Percentiles rank a stretch among this genome's conserved stretches.
These are phyloP conservation scores for Huso huso DNA, from an alignment of 2,797 vertebrate species.

Conservation along the genomic window DNA sequence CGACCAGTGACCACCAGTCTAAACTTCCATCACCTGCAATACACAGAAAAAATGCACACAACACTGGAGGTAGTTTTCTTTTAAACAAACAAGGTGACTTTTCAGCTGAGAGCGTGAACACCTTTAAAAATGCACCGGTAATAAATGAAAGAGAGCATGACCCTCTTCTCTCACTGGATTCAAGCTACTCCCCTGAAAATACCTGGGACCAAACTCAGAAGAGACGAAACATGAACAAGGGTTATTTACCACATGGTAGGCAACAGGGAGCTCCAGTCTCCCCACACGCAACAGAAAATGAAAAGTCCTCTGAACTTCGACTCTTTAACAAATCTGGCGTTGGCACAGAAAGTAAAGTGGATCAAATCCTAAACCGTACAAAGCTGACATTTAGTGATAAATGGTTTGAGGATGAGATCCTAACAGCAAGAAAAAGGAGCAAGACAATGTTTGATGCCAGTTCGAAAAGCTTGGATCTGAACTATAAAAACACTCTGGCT, in stretches of 20 bases:
- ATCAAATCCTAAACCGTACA: constrained; percentile 25
- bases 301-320: constrained; percentile 12
- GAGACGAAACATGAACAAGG: constrained; percentile 1
- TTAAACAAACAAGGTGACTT: too few species aligned
- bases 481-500: constrained; percentile 2
- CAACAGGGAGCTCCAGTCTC: constrained; percentile 1
- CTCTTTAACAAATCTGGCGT: constrained; percentile 22
- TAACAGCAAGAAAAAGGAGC: constrained; percentile 33
- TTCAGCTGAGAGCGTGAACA: too few species aligned
- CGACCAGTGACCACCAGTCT: too few species aligned
- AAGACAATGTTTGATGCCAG: constrained; percentile 3
- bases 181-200: too few species aligned
- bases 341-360: constrained; percentile 22
- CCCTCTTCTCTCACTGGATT: too few species aligned
- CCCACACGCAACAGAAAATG: constrained; percentile 11
- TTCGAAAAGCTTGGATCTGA: neutral
- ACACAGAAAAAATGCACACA: too few species aligned
- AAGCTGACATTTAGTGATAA: constrained; percentile 24
- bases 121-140: neutral
- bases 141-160: neutral
- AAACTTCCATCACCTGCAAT: too few species aligned
- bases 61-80: too few species aligned
- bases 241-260: neutral
- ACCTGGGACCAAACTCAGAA: neutral
- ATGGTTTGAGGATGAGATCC: constrained; percentile 32